Evolutionary conservation across 2,113 vertebrate genomes (phyloP).

Genomic region (Plotosus lineatus): DNA sequence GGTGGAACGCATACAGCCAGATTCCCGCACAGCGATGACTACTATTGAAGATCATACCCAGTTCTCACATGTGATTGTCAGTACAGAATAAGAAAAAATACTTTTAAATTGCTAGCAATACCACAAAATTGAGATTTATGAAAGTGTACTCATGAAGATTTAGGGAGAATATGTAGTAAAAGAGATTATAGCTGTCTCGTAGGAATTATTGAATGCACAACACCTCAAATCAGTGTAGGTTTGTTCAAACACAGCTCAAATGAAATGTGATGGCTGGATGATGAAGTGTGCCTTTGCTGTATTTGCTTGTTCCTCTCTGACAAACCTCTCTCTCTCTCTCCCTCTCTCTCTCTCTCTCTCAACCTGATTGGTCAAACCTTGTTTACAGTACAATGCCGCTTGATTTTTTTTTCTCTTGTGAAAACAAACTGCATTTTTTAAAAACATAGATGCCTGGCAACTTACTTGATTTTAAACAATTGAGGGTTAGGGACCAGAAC

Average conservation of each 20-base stretch:
- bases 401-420: too few relatives aligned
- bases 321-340: background rate
- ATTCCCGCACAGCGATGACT: background rate
- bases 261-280: conserved; percentile 28
- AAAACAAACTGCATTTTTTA: too few relatives aligned
- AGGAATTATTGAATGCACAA: conserved; percentile 28
- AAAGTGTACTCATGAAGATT: background rate
- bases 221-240: conserved; percentile 1
- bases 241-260: background rate
- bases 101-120: background rate
- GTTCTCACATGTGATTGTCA: background rate
- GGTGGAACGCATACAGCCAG: background rate
- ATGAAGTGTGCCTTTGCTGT: conserved; percentile 14
- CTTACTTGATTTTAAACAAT: too few relatives aligned
- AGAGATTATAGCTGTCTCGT: background rate
- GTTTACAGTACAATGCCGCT: background rate
- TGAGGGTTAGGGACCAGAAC: too few relatives aligned
- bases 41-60: background rate
- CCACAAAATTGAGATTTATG: background rate
- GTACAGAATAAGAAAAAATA: background rate
- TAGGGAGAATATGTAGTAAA: background rate
- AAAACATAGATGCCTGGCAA: too few relatives aligned
- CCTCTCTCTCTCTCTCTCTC: background rate
- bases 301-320: background rate
- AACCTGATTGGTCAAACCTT: background rate